Evolutionary conservation across 1,140 invertebrate species (phyloP).

Genomic region (Epicauta chinensis): DNA sequence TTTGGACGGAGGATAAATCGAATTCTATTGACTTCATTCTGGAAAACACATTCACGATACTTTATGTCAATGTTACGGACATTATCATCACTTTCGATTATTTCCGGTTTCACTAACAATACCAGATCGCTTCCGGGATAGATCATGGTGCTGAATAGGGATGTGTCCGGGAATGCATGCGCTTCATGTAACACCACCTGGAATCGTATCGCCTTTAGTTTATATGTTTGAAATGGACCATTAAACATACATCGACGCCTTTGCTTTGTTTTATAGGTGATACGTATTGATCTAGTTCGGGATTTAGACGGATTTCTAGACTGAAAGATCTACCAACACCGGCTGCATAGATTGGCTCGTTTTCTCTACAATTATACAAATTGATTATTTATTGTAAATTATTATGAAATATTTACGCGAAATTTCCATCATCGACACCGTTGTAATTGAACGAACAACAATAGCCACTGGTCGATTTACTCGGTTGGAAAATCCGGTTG

Average conservation of each 20-base stretch:
- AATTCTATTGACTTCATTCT: slow-evolving; percentile 11
- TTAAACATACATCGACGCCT: slow-evolving; percentile 11
- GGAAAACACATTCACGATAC: slow-evolving; percentile 12
- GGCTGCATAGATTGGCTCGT: background rate
- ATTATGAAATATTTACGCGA: background rate
- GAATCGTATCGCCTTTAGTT: too few relatives aligned
- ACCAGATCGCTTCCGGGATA: slow-evolving; percentile 6
- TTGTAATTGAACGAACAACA: slow-evolving; percentile 18
- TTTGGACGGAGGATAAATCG: background rate
- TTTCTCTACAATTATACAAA: background rate
- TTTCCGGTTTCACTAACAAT: slow-evolving; percentile 12
- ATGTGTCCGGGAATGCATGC: slow-evolving; percentile 14
- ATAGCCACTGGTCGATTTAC: slow-evolving; percentile 11
- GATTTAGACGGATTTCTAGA: slow-evolving; percentile 7
- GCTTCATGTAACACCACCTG: slow-evolving; percentile 15
- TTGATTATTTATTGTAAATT: background rate
- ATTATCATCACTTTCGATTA: slow-evolving; percentile 5
- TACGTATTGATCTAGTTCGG: slow-evolving; percentile 13
- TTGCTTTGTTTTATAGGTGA: slow-evolving; percentile 6
- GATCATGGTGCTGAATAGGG: slow-evolving; percentile 9
- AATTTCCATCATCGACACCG: background rate
- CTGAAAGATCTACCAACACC: slow-evolving; percentile 13
- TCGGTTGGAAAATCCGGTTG: slow-evolving; percentile 1
- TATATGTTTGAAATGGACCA: too few relatives aligned
- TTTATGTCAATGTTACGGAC: slow-evolving; percentile 3